Percentiles rank a stretch among this genome's conserved stretches.
Evolutionary conservation across 2,888 invertebrate genomes (phyloP).

Genomic region (Macrophya annulata): DNA sequence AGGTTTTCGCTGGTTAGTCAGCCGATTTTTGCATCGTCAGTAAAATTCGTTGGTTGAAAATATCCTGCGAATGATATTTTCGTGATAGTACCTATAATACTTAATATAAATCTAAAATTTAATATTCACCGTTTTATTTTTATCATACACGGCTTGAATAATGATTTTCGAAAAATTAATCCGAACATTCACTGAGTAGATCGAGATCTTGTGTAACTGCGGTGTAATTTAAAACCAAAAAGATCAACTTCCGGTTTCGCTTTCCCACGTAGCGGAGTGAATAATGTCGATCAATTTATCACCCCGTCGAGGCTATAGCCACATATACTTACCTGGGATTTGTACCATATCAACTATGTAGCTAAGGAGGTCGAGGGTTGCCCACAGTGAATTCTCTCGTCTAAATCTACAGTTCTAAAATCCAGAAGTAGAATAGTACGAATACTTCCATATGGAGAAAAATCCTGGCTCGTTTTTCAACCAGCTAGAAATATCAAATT

Average conservation of each 20-base stretch:
- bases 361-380: slow-evolving; percentile 37
- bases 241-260: neutral
- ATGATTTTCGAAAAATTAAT: neutral
- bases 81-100: neutral
- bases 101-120: neutral
- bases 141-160: neutral
- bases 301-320: neutral
- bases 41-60: neutral
- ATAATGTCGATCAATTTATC: slow-evolving; percentile 36
- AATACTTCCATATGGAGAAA: neutral
- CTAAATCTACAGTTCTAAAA: neutral
- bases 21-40: neutral
- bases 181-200: neutral
- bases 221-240: neutral
- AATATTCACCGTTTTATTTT: neutral
- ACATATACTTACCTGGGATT: neutral
- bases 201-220: neutral
- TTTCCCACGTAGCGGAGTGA: slow-evolving; percentile 24
- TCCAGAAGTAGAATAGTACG: slow-evolving; percentile 4
- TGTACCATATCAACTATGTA: slow-evolving; percentile 26
- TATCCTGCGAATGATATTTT: slow-evolving; percentile 1
- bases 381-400: neutral
- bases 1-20: neutral
- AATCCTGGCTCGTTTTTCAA: neutral
- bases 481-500: neutral